A percentile compares a stretch with the other conserved stretches of the same genome.
Conservation (phyloP, 1,140 invertebrate species). For the Geopemphigus sp. region DNA sequence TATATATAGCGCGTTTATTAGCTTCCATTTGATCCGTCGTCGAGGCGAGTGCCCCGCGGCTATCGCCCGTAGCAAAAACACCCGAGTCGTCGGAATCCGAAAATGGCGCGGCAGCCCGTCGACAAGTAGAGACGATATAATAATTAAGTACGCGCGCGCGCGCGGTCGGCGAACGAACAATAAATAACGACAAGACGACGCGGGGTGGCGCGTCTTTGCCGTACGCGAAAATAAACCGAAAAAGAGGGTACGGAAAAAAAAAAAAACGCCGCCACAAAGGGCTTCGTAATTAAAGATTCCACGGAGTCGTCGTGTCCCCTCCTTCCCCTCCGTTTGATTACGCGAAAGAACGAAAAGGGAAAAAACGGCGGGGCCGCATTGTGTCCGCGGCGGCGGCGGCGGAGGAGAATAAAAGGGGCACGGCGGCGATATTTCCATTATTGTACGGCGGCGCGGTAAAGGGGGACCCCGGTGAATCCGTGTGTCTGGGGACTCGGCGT, state of each 20-base stretch:
- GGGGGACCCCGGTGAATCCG: neutral
- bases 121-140: neutral
- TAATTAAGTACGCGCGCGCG: slow-evolving; percentile 8
- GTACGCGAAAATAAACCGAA: neutral
- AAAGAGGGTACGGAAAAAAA: neutral
- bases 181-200: neutral
- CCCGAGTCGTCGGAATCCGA: too few species aligned
- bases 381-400: neutral
- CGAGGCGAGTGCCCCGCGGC: too few species aligned
- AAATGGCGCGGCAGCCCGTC: too few species aligned
- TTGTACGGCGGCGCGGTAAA: neutral
- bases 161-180: neutral
- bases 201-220: neutral
- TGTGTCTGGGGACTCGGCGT: slow-evolving; percentile 16
- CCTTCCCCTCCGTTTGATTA: slow-evolving; percentile 15
- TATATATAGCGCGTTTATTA: too few species aligned
- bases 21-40: too few species aligned
- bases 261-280: slow-evolving; percentile 24
- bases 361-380: slow-evolving; percentile 37
- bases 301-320: too few species aligned
- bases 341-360: neutral
- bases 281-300: slow-evolving; percentile 47
- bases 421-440: too few species aligned
- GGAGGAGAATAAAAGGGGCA: slow-evolving; percentile 23
- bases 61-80: too few species aligned